A percentile compares a stretch with the other conserved stretches of the same genome.
Evolutionary conservation across 2,113 vertebrate genomes (phyloP).

Genomic region (Typhlomys cinereus): DNA sequence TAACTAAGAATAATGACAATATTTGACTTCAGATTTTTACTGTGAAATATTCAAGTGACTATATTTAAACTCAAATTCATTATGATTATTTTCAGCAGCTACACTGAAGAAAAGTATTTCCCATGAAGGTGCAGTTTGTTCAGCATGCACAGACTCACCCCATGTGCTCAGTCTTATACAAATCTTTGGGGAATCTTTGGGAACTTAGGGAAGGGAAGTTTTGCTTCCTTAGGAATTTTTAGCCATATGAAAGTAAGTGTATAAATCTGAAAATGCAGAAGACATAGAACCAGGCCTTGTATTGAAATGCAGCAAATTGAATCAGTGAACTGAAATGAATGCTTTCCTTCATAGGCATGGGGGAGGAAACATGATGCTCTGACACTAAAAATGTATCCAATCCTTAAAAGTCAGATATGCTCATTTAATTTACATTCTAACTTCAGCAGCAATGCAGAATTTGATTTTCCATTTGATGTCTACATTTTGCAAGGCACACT

Average conservation of each 20-base stretch:
- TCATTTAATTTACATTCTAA: conserved; percentile 31
- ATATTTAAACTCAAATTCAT: conserved; percentile 32
- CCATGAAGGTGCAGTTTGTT: not conserved
- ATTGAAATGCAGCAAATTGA: not conserved
- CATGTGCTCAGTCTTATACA: not conserved
- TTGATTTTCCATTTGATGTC: conserved; percentile 38
- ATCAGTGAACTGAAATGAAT: not conserved
- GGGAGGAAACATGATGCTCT: conserved; percentile 21
- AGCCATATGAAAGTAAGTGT: not conserved
- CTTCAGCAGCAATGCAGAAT: not conserved
- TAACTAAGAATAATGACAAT: not conserved
- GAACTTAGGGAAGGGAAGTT: not conserved
- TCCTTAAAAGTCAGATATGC: conserved; percentile 10
- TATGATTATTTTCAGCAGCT: not conserved
- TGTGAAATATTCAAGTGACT: conserved; percentile 6
- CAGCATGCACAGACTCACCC: not conserved
- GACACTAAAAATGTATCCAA: conserved; percentile 16
- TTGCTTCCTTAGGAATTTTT: conserved; percentile 13
- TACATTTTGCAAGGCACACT: not conserved
- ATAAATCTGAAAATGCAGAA: conserved; percentile 30
- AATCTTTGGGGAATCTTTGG: not conserved
- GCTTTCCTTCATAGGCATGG: not conserved
- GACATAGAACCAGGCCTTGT: not conserved
- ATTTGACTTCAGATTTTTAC: not conserved
- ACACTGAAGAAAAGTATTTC: conserved; percentile 12